A percentile compares a stretch with the other conserved stretches of the same genome.
Conservation (phyloP, 1,140 invertebrate genomes). For the Pseudoatta argentina region DNA sequence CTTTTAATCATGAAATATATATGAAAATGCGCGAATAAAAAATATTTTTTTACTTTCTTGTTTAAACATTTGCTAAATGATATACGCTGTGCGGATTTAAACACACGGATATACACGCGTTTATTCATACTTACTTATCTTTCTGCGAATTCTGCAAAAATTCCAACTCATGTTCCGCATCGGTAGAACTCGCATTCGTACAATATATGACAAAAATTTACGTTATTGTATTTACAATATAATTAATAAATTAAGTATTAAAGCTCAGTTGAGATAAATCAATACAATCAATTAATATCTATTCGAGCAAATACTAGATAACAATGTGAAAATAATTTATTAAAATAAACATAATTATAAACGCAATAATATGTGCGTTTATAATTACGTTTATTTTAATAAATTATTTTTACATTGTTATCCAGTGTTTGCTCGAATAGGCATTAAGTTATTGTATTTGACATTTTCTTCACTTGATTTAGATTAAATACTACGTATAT, state of each 20-base stretch:
- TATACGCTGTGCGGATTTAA: constrained; percentile 5
- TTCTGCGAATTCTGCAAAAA: constrained; percentile 13
- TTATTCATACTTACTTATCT: constrained; percentile 3
- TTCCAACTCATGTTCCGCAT: constrained; percentile 8
- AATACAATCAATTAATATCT: too few relatives aligned
- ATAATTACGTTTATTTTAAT: too few relatives aligned
- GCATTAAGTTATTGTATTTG: neutral
- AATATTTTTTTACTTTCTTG: neutral
- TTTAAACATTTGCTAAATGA: constrained; percentile 30
- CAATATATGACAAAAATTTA: constrained; percentile 18
- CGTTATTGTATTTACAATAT: constrained; percentile 8
- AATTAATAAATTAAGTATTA: too few relatives aligned
- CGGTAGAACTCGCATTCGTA: neutral
- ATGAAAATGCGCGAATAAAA: neutral
- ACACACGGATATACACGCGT: neutral
- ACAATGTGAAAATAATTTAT: too few relatives aligned
- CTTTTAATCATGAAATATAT: neutral
- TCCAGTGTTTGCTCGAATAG: too few relatives aligned
- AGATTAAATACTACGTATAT: constrained; percentile 22
- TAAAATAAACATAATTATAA: too few relatives aligned
- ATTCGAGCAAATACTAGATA: too few relatives aligned
- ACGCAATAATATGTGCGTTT: too few relatives aligned
- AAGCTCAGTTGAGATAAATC: too few relatives aligned
- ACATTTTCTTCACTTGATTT: neutral
- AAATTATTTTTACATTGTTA: too few relatives aligned